These are phyloP conservation scores for Ibidorhyncha struthersii DNA, from an alignment of 2,113 vertebrate genomes.

Conservation along the genomic window DNA sequence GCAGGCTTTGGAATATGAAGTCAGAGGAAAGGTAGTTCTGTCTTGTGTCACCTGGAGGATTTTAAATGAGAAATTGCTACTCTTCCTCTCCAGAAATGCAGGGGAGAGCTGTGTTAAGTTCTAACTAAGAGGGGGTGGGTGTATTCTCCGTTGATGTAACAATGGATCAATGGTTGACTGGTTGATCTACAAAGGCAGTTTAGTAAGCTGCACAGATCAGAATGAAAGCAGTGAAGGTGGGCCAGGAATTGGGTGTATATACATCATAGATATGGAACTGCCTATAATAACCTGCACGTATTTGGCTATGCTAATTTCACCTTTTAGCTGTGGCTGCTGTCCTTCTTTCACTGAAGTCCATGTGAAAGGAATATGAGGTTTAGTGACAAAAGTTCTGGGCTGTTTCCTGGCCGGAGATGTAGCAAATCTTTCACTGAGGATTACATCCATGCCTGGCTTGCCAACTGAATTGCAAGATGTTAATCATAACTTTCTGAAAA, in stretches of 20 bases:
- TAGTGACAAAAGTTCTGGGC: neutral
- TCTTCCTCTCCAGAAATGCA: neutral
- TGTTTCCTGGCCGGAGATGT: neutral
- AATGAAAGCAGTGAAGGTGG: neutral
- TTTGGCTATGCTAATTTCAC: neutral
- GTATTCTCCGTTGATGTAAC: neutral
- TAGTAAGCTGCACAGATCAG: neutral
- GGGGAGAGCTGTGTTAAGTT: neutral
- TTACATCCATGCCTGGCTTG: neutral
- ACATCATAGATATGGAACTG: neutral
- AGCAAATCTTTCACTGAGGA: neutral
- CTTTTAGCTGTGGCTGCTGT: neutral
- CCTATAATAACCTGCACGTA: neutral
- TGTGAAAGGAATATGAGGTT: neutral
- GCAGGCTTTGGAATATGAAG: neutral
- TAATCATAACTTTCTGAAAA: neutral
- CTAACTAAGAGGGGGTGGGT: accelerated
- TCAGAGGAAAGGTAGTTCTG: neutral
- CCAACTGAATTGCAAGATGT: neutral
- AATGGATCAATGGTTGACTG: neutral
- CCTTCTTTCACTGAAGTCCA: neutral
- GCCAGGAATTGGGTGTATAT: neutral
- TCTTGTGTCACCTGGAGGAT: neutral
- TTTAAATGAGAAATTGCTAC: neutral
- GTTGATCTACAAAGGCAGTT: neutral